Evolutionary conservation across 2,113 vertebrate species (phyloP).

Genomic region (Etheostoma cragini): DNA sequence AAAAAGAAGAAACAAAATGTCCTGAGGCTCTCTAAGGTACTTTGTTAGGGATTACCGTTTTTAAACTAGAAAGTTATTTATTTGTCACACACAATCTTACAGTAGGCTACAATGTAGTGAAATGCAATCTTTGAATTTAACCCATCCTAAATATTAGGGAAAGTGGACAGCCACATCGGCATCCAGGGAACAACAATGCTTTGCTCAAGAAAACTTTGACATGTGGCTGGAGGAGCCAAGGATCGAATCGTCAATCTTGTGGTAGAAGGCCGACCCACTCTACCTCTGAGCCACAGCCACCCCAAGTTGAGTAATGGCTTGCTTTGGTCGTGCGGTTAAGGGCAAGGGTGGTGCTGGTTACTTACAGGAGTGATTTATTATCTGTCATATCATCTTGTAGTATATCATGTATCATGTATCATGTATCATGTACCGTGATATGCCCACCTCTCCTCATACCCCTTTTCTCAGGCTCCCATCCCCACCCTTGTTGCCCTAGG

Average conservation of each 20-base stretch:
- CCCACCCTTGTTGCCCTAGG: slow-evolving; percentile 12
- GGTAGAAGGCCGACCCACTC: too few relatives aligned
- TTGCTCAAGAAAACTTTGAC: too few relatives aligned
- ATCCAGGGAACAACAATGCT: too few relatives aligned
- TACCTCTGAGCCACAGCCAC: too few relatives aligned
- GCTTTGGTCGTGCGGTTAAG: not conserved
- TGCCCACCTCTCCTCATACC: slow-evolving; percentile 25
- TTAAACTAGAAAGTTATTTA: too few relatives aligned
- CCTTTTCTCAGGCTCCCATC: slow-evolving; percentile 33
- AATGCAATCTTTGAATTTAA: too few relatives aligned
- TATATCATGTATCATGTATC: slow-evolving; percentile 19
- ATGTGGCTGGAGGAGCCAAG: too few relatives aligned
- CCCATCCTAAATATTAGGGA: too few relatives aligned
- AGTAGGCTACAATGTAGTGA: too few relatives aligned
- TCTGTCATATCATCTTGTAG: slow-evolving; percentile 29
- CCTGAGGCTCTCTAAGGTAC: not conserved
- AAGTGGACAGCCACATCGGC: too few relatives aligned
- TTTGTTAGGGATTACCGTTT: not conserved
- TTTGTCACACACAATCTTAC: too few relatives aligned
- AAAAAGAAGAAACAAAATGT: not conserved
- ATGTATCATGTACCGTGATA: slow-evolving; percentile 1
- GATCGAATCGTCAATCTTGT: too few relatives aligned
- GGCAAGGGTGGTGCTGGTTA: not conserved
- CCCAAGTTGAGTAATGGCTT: not conserved
- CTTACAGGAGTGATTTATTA: slow-evolving; percentile 30